Evolutionary conservation across 2,113 vertebrate genomes (phyloP).

Genomic region (Pachycephala philippinensis): DNA sequence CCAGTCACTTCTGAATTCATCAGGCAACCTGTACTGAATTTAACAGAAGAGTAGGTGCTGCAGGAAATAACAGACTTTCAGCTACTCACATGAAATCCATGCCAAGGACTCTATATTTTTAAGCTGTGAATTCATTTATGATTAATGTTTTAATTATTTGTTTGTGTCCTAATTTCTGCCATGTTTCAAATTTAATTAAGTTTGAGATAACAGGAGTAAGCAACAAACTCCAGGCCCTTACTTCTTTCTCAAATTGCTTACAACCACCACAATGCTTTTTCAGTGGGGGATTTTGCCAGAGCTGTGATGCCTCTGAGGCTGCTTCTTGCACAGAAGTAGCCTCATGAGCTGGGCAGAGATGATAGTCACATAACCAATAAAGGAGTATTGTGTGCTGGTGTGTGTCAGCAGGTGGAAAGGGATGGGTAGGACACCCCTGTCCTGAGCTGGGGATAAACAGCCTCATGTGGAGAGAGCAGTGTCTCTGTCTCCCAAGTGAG

Average conservation of each 20-base stretch:
- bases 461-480: fast-evolving
- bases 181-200: neutral
- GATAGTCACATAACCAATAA: neutral
- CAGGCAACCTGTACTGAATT: neutral
- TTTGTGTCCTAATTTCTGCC: neutral
- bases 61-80: neutral
- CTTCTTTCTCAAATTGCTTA: neutral
- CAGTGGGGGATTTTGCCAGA: neutral
- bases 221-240: neutral
- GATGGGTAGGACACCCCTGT: neutral
- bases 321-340: neutral
- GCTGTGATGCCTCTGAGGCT: neutral
- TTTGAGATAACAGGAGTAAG: neutral
- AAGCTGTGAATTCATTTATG: neutral
- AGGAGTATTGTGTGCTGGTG: neutral
- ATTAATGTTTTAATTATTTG: constrained; percentile 11
- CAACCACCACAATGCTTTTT: neutral
- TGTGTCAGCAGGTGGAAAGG: neutral
- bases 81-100: neutral
- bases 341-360: neutral
- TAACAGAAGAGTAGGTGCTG: neutral
- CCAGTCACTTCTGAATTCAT: neutral
- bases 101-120: neutral
- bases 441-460: neutral
- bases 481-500: neutral